Evolutionary conservation across 2,888 invertebrate species (phyloP).

Genomic region (Uropetala carovei): DNA sequence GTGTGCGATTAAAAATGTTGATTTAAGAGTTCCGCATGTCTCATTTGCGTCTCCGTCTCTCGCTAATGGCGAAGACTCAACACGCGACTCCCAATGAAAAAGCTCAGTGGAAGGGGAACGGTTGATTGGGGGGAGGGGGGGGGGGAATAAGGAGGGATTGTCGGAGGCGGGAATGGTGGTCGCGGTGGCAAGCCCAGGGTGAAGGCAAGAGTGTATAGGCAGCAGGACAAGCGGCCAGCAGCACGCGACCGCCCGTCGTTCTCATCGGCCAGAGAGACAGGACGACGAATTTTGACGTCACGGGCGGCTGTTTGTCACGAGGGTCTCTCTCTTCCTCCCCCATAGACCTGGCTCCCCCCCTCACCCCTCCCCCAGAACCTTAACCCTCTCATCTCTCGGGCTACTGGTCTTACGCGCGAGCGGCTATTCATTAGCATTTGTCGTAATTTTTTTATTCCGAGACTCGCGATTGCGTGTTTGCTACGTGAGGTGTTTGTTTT

Average conservation of each 20-base stretch:
- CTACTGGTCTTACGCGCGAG: background rate
- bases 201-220: background rate
- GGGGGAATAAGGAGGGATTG: background rate
- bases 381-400: background rate
- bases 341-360: background rate
- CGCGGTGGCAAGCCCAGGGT: background rate
- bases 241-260: slow-evolving; percentile 8
- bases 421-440: slow-evolving; percentile 49
- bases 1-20: too few relatives aligned
- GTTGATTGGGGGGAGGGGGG: background rate
- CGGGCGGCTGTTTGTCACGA: background rate
- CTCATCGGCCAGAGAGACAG: background rate
- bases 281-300: slow-evolving; percentile 42
- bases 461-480: too few relatives aligned
- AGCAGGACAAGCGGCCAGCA: too few relatives aligned
- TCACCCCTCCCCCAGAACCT: background rate
- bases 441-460: background rate
- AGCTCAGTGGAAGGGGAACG: background rate
- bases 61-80: too few relatives aligned
- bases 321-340: background rate
- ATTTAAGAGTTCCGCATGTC: too few relatives aligned
- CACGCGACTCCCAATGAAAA: too few relatives aligned
- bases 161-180: background rate
- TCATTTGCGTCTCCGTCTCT: too few relatives aligned
- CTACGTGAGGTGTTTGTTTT: background rate